Base-by-base conservation (phyloP, 2,113 vertebrate genomes). In the Toxotes jaculatrix region DNA sequence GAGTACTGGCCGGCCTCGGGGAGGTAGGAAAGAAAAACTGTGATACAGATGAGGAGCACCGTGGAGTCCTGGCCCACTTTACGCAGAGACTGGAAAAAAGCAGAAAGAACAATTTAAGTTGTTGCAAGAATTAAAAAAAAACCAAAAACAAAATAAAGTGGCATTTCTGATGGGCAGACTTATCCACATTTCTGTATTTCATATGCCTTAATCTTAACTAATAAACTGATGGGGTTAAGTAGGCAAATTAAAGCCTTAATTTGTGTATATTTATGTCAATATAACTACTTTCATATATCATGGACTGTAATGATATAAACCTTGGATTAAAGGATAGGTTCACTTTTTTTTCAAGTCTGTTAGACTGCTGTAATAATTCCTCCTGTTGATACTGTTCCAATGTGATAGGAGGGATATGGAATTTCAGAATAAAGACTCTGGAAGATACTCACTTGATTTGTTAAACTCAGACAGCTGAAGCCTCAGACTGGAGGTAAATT, bases 1-100 rank as follows among this genome's bases (percentile, higher is more conserved):
- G 97, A 97, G 90, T 98, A 97, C 93, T 98, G 97, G 49, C 97
- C 97, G 0, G 97, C 97, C 88, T 98, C 97, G 0, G 97, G 97
- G 74, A 98, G 96, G 93, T 97, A 98, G 87, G 97, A 98, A 80
- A 98, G 96, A 89, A 98, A 97, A 82, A 97, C 97, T 0, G 97
- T 97, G 90, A 97, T 97, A 67, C 97, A 98, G 95, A 98, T 98
- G 93, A 98, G 96, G 45, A 98, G 95, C 80, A 98, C 96, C 0
- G 97, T 98, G 23, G 97, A 97, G 92, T 98, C 97, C 87, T 98
- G 97, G 85, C 97, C 97, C 91, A 98, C 97, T 88, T 98, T 98
- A 65, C 97, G 82, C 77, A 98, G 86, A 81, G 97, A 98, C 97
- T 98, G 89, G 0, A 51, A 63, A 43, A 79, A 14, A 80, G 47